These are phyloP conservation scores for Adela reaumurella DNA, from an alignment of 2,888 invertebrate genomes.

Conservation along the genomic window DNA sequence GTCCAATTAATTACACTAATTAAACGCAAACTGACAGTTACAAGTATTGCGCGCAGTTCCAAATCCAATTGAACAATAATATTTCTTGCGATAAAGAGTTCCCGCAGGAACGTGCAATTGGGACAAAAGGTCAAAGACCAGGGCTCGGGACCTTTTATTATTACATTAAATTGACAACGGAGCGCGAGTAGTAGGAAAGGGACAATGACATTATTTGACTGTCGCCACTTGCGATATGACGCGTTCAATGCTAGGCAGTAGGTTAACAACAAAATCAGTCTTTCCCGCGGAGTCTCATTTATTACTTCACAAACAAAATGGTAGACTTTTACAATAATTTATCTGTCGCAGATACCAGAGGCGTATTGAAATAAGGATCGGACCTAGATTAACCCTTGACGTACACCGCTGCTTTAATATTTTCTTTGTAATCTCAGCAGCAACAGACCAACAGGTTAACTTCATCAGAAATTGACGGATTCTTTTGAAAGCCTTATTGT, in stretches of 20 bases:
- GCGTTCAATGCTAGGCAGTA: not conserved
- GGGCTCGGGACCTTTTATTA: conserved; percentile 4
- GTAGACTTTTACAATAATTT: too few relatives aligned
- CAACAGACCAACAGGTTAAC: too few relatives aligned
- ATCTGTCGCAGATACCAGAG: too few relatives aligned
- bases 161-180: not conserved
- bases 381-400: too few relatives aligned
- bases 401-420: too few relatives aligned
- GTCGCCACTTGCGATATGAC: not conserved
- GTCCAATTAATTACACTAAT: not conserved
- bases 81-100: not conserved
- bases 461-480: too few relatives aligned
- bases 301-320: too few relatives aligned
- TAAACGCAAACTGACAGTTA: not conserved
- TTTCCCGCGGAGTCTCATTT: too few relatives aligned
- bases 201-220: not conserved
- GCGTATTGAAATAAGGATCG: too few relatives aligned
- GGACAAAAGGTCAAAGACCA: conserved; percentile 37
- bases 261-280: too few relatives aligned
- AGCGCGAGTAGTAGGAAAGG: not conserved
- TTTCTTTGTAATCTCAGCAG: too few relatives aligned
- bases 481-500: too few relatives aligned
- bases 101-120: conserved; percentile 17
- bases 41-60: not conserved
- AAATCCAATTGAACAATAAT: not conserved